phyloP scores from a whole-genome alignment of 2,797 vertebrate genomes.

The Platalea minor region DNA sequence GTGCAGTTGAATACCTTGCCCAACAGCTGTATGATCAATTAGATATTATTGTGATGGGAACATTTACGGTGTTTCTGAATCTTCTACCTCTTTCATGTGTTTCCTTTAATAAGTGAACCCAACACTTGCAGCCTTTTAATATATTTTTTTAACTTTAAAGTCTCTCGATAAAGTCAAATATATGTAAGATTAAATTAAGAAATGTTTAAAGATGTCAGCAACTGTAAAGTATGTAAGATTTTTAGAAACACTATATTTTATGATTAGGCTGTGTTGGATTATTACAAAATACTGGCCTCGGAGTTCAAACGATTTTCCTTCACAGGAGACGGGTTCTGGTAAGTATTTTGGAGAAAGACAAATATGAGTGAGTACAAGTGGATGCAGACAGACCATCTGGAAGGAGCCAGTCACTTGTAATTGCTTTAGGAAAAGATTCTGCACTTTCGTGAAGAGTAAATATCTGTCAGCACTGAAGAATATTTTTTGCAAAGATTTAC shows the following conservation, averaged over 20 bases:
- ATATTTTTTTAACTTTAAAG: conserved; percentile 55
- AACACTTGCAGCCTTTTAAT: conserved; percentile 39
- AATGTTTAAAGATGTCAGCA: conserved; percentile 38
- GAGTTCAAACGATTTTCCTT: conserved; percentile 1
- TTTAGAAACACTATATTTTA: conserved; percentile 63
- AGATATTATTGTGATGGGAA: conserved; percentile 5
- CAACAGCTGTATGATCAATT: neutral
- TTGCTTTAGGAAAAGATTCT: conserved; percentile 33
- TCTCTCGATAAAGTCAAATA: conserved; percentile 31
- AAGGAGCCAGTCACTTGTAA: conserved; percentile 20
- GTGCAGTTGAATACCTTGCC: neutral
- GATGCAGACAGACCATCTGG: neutral
- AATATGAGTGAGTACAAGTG: neutral
- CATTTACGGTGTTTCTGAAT: conserved; percentile 46
- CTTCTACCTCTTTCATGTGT: conserved; percentile 65
- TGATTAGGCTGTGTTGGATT: conserved; percentile 38
- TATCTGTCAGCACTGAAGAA: conserved; percentile 38
- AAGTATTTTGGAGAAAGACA: conserved; percentile 39
- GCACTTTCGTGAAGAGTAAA: conserved; percentile 53
- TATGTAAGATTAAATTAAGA: conserved; percentile 53
- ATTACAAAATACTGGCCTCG: conserved; percentile 31
- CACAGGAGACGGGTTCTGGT: conserved; percentile 35
- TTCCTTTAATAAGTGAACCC: conserved; percentile 43
- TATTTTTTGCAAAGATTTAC: conserved; percentile 11
- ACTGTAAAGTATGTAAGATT: conserved; percentile 63